phyloP scores from a whole-genome alignment of 2,888 invertebrate genomes.

The Odontomyia ornata region DNA sequence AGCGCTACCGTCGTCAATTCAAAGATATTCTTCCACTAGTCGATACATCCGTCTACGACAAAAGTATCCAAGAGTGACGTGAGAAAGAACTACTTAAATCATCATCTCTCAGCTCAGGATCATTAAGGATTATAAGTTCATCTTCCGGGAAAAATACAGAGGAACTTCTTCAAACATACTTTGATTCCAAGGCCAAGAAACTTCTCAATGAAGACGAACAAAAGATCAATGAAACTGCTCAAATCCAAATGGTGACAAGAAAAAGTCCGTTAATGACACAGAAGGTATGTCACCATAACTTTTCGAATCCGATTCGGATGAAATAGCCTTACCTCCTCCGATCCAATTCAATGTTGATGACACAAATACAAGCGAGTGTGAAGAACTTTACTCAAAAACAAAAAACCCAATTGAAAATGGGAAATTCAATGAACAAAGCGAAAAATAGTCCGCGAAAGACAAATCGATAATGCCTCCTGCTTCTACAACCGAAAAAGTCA shows the following conservation, averaged over 20 bases:
- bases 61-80: slow-evolving; percentile 57
- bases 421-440: too few species aligned
- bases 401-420: too few species aligned
- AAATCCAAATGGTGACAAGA: background rate
- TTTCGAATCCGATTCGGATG: slow-evolving; percentile 59
- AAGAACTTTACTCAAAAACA: background rate
- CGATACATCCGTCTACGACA: slow-evolving; percentile 55
- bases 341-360: background rate
- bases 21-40: slow-evolving; percentile 59
- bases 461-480: too few species aligned
- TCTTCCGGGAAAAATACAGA: slow-evolving; percentile 56
- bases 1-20: slow-evolving; percentile 61
- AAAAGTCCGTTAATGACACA: background rate
- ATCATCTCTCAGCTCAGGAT: slow-evolving; percentile 49
- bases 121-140: slow-evolving; percentile 50
- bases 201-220: slow-evolving; percentile 47
- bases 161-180: slow-evolving; percentile 53
- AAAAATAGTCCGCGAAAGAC: too few species aligned
- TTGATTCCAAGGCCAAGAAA: slow-evolving; percentile 44
- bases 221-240: slow-evolving; percentile 51
- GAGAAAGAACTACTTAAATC: slow-evolving; percentile 40
- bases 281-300: slow-evolving; percentile 60
- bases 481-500: background rate
- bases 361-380: background rate
- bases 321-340: background rate